Percentiles rank a stretch among this genome's conserved stretches.
Conservation (phyloP, 2,797 vertebrate species). For the Dromococcyx pavoninus region DNA sequence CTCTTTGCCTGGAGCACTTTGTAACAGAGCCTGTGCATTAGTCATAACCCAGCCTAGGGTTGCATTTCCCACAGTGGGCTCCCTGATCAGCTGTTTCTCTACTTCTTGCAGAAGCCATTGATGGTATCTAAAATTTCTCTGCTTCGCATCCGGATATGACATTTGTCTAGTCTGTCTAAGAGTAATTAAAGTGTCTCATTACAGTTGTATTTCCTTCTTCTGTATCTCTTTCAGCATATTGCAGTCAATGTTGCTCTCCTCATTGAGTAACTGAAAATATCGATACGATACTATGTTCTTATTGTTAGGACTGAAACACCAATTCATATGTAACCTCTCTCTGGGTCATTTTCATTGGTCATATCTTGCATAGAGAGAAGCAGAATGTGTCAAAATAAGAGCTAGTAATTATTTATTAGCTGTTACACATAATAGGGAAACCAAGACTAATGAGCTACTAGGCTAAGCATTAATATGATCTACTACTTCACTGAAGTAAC, state of each 20-base stretch:
- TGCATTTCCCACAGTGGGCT: neutral
- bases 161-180: neutral
- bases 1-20: neutral
- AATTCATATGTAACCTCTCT: neutral
- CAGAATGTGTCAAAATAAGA: neutral
- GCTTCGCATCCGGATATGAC: neutral
- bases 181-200: slow-evolving; percentile 32
- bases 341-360: neutral
- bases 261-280: neutral
- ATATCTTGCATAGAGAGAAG: neutral
- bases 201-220: slow-evolving; percentile 29
- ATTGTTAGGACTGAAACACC: neutral
- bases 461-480: neutral
- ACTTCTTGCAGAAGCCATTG: neutral
- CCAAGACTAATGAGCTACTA: neutral
- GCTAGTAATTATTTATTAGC: neutral
- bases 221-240: neutral
- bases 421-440: neutral
- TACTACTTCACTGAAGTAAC: neutral
- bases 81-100: neutral
- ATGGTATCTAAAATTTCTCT: slow-evolving; percentile 31
- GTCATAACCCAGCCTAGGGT: neutral
- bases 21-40: neutral
- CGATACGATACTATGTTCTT: neutral
- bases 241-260: neutral